Base-by-base conservation (phyloP, 2,113 vertebrate species). In the Nyctereutes procyonoides region DNA sequence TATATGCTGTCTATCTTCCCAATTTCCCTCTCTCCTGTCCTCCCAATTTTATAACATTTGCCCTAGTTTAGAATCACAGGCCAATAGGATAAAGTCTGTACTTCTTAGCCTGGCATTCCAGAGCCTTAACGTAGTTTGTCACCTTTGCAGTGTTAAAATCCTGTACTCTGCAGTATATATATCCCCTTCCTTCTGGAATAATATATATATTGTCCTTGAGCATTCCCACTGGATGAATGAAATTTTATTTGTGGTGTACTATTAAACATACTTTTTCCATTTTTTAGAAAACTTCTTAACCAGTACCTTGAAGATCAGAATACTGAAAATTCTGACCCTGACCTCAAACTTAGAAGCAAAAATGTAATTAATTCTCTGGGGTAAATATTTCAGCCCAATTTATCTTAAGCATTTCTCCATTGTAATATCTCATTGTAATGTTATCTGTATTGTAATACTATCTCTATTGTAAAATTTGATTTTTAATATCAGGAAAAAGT, bases 341-440 rank as follows among this genome's bases (percentile, higher is more conserved):
- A 43, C 43, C 43, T 43, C 43, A 43, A 43, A 87, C 30, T 83
- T 32, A 62, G 48, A 93, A 87, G 51, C 32, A 89, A 74, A 76
- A 58, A 58, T 96, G 7, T 92, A 87, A 91, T 71, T 89, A 71
- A 94, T 79, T 90, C 55, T 88, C 74, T 76, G 35, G 30, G 28
- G 80, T 87, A 92, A 93, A 48, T 91, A 89, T 87, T 55, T 96
- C 95, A 93, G n/a, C 26, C 22, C 16, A 69, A 5, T 74, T 95
- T 95, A 95, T 73, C 19, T 91, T 77, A 92, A 91, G 35, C 4
- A 71, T 56, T 81, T 96, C 28, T 95, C 30, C 60, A 60, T 82
- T 80, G 11, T 69, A 96, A 85, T 51, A 76, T 76, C 43, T 76
- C 73, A 76, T 51, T 24, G 14, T 76, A 76, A 76, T 17, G 43